Evolutionary conservation across 1,140 invertebrate species (phyloP), one percentile per base, ranked within the genome.

Genomic region (Lasioglossum albipes): DNA sequence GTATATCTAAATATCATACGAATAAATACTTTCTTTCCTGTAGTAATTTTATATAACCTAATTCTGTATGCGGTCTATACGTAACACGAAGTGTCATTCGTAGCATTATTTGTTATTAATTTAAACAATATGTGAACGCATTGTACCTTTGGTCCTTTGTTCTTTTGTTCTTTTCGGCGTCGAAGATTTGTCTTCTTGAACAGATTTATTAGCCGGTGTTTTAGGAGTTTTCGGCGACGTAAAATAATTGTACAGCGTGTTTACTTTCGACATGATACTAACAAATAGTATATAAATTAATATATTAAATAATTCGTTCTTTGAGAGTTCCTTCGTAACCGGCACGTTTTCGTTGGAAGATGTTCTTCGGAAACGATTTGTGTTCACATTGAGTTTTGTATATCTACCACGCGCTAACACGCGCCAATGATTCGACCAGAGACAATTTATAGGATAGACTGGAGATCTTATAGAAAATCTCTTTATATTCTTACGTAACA

Each of bases 221-320:
- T 89, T 89, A 0, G 67, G 74, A 81, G 73, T 79, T 68, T 90
- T 92, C 5, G 92, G 91, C 13, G 92, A 92, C 2, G 87, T 85
- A 59, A 93, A 93, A 79, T 93, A 93, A 87, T 92, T 92, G 18
- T 88, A 89, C 62, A 93, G 79, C 2, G 92, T 91, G 36, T 92
- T 93, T 62, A 90, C 85, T 70, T 92, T 91, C 9, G 89, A 73
- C 87, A 87, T 90, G 18, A 87, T 89, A 16, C 70, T 41, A 27
- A 13, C 3, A 22, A 72, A 13, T 27, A 54, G 27, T 12, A 7
- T 22, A 69, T 27, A 5, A 64, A 41, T 75, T 7, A 36, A 27
- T 75, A 18, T 7, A 18, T 22, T 22, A 16, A 7, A 18, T n/a
- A 36, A 73, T 65, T 59, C 22, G 54, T 66, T n/a, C 1, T 18